Base-by-base conservation (phyloP, 2,888 invertebrate genomes). In the Stenichneumon culpator region DNA sequence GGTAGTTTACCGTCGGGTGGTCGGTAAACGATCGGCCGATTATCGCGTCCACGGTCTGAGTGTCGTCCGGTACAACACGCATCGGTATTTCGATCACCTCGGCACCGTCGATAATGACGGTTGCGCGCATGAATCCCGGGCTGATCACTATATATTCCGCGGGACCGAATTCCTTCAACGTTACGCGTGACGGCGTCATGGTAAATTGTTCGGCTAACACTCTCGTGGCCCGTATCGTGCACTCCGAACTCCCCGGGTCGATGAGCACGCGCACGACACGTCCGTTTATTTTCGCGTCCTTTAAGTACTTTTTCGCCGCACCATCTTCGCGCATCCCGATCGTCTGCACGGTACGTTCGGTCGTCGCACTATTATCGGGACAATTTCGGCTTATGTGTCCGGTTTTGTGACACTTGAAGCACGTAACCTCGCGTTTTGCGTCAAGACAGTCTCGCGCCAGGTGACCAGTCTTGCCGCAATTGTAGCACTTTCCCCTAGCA, bases 11-110 rank as follows among this genome's bases (percentile, higher is more conserved):
- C 0, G 7, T 3, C 2, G 70, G 39, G 0, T 67, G 44, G 1
- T 81, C 74, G n/a, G 74, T 74, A 19, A 50, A 81, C 0, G 81
- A 11, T 6, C 81, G 81, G 14, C 74, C 74, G 0, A 74, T 44
- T 0, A 81, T 19, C 0, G 16, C 22, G 14, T 81, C 81, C 0
- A 74, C 60, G 0, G 50, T 1, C 3, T 81, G 81, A 9, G 19
- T n/a, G 6, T 81, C 36, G 7, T 81, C 74, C 3, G 74, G 74
- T 0, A 67, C 67, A 0, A 80, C 73, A 2, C 44, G 67, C 19
- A 73, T 0, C 3, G 3, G 3, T 0, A 80, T 19, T 6, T 39
- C n/a, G 3, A n/a, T 0, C 0, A 82, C 70, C 4, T 28, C 3
- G 0, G 65, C 72, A 5, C 54, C 54, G 5, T 82, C 75, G 1